Evolutionary conservation across 23 tunicate species (phyloP), one percentile per base, ranked within the genome.

Genomic region (Styela plicata): DNA sequence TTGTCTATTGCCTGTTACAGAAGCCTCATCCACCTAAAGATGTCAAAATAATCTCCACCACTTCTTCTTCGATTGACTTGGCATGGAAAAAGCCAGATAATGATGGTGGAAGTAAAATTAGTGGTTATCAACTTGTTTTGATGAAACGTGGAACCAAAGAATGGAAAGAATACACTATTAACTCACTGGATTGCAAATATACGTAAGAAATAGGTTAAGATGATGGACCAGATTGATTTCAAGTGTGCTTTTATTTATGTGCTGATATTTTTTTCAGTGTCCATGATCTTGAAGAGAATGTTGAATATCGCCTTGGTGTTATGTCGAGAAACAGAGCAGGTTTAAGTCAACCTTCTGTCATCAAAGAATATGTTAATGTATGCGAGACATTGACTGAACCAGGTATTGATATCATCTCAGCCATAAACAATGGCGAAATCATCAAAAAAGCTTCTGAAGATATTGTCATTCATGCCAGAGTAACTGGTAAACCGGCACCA

Each of bases 241-340:
- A 66, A 26, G 71, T 25, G 31, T 5, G 64, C 17, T 66, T 66
- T n/a, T 23, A 24, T 32, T 28, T 66, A 28, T 25, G 7, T 66
- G 5, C 71, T 25, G 16, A 68, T 0, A 73, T 27, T 1, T 34
- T 30, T 0, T 36, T 32, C 21, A 74, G 86, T 27, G 31, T 83
- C 82, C 16, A 76, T 69, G 1, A 93, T 76, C 2, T 82, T 94
- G 98, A 84, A 64, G 98, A 88, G 63, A 67, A 82, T 34, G 64
- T 31, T 1, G 83, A 82, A 82, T 94, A 88, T 62, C 83, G 92
- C 36, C 83, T 94, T 64, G 87, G 91, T 7, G 89, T 95, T 20
- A 90, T 88, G 91, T 96, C 99, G 13, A 77, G 86, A 35, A 94
- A 94, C 86, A 94, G 82, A 76, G 99, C 92, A 19, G 99, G 99